These are phyloP conservation scores for Typhlomys cinereus DNA, from an alignment of 2,113 vertebrate species.

Conservation along the genomic window DNA sequence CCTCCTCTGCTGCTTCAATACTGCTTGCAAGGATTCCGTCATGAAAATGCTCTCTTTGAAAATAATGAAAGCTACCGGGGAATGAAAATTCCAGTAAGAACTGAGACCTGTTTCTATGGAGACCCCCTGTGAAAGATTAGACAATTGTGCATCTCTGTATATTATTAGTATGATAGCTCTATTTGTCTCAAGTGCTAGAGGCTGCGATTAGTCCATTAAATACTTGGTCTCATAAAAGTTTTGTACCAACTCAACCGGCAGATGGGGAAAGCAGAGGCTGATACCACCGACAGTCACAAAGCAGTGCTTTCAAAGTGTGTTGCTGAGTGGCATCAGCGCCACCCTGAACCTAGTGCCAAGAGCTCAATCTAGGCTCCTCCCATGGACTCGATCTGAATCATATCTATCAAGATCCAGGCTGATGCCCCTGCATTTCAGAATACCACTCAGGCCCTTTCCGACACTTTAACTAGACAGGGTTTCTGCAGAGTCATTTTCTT, in stretches of 20 bases:
- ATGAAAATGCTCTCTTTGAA: background rate
- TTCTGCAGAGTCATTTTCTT: constrained; percentile 75
- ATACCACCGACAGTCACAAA: background rate
- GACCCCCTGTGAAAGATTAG: background rate
- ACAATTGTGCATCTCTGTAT: background rate
- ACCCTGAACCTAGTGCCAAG: background rate
- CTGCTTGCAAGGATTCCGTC: background rate
- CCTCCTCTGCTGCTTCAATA: background rate
- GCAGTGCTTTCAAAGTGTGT: background rate
- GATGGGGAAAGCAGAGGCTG: background rate
- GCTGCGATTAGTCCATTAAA: background rate
- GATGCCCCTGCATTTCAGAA: background rate
- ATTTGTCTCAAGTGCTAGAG: background rate
- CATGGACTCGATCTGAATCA: background rate
- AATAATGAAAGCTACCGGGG: background rate
- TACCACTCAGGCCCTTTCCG: background rate
- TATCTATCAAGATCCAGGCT: background rate
- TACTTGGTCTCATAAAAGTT: background rate
- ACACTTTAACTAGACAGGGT: constrained; percentile 29
- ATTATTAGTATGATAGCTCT: background rate
- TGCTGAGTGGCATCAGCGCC: background rate
- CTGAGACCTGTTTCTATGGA: background rate
- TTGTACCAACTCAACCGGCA: background rate
- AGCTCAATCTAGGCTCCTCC: background rate
- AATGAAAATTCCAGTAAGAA: background rate